Conservation (phyloP, 2,888 invertebrate species). For the Ecdyonurus torrentis region DNA sequence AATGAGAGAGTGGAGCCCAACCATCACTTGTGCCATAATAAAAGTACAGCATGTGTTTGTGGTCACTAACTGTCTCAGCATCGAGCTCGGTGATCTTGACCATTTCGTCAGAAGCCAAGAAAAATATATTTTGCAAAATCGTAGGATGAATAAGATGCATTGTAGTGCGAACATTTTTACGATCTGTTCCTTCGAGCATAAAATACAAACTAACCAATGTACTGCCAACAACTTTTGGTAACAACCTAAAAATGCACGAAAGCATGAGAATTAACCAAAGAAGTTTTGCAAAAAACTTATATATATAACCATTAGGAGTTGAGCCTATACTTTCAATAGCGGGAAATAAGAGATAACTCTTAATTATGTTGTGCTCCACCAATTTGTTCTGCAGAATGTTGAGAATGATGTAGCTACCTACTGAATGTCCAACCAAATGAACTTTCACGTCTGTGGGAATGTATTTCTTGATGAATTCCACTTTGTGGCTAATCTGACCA, state of each 20-base stretch:
- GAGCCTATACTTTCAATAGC: constrained; percentile 69
- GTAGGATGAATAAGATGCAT: constrained; percentile 38
- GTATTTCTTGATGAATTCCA: constrained; percentile 54
- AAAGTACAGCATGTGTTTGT: constrained; percentile 49
- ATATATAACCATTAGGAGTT: constrained; percentile 45
- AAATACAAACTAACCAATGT: constrained; percentile 22
- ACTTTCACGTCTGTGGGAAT: constrained; percentile 55
- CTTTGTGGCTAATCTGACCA: constrained; percentile 67
- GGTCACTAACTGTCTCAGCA: constrained; percentile 34
- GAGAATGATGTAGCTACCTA: constrained; percentile 70
- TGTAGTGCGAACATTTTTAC: constrained; percentile 25
- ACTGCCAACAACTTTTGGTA: constrained; percentile 3
- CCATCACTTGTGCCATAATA: constrained; percentile 65
- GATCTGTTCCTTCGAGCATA: constrained; percentile 10
- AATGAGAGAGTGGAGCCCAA: constrained; percentile 67
- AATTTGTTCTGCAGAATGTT: constrained; percentile 39
- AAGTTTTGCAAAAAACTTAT: constrained; percentile 12
- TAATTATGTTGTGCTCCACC: constrained; percentile 25
- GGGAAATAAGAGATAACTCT: constrained; percentile 66
- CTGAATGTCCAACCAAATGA: constrained; percentile 78
- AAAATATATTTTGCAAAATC: constrained; percentile 45
- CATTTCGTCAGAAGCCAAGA: constrained; percentile 67
- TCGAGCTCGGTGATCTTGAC: constrained; percentile 51
- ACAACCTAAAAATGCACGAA: background rate
- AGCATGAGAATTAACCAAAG: background rate